These are phyloP conservation scores for Neosilurus hyrtlii DNA, from an alignment of 2,797 vertebrate genomes.

Conservation along the genomic window DNA sequence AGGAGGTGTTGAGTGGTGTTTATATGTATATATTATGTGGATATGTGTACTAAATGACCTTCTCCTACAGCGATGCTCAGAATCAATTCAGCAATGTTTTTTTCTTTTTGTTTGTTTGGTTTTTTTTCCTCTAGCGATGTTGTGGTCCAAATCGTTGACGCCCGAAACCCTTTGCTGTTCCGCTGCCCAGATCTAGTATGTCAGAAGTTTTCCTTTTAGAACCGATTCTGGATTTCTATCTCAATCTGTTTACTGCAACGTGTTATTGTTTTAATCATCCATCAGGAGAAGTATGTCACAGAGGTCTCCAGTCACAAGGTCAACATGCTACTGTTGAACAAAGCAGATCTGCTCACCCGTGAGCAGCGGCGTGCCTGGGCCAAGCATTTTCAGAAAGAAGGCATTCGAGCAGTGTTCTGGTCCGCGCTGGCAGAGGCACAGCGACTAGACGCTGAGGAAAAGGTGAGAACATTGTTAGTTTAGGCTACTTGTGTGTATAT, in stretches of 20 bases:
- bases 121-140: slow-evolving; percentile 78
- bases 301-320: slow-evolving; percentile 84
- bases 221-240: neutral
- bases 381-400: slow-evolving; percentile 82
- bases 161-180: slow-evolving; percentile 91
- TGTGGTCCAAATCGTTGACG: slow-evolving; percentile 95
- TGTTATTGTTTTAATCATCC: slow-evolving; percentile 15
- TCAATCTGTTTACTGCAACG: neutral
- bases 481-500: no score
- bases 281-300: slow-evolving; percentile 87
- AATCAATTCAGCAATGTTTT: neutral
- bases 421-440: slow-evolving; percentile 84
- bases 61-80: neutral
- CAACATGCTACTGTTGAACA: slow-evolving; percentile 92
- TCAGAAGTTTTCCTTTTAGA: slow-evolving; percentile 14
- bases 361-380: slow-evolving; percentile 88
- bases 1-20: slow-evolving; percentile 78
- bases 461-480: slow-evolving; percentile 70
- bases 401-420: slow-evolving; percentile 90
- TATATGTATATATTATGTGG: no score
- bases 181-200: slow-evolving; percentile 92
- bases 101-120: no score
- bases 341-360: slow-evolving; percentile 86
- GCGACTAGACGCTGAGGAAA: slow-evolving; percentile 72
- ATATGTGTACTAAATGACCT: neutral